Evolutionary conservation across 2,888 invertebrate genomes (phyloP).

Genomic region (Cerastoderma edule): DNA sequence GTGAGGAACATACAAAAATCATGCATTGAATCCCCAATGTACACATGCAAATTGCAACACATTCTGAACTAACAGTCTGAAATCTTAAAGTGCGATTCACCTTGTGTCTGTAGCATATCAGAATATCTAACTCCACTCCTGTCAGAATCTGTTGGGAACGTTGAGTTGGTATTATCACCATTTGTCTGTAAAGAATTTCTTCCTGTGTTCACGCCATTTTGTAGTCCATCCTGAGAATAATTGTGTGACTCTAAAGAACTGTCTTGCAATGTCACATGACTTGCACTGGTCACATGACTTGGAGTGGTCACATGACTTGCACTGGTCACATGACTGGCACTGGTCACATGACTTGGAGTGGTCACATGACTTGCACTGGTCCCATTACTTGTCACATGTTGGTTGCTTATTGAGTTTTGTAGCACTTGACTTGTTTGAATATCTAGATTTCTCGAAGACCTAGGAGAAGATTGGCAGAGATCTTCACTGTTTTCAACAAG

Average conservation of each 20-base stretch:
- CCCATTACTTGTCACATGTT: neutral
- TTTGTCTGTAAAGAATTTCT: neutral
- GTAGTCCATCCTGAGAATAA: no score
- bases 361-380: neutral
- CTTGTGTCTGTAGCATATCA: constrained; percentile 16
- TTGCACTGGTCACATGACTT: neutral
- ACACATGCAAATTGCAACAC: no score
- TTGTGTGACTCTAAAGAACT: neutral
- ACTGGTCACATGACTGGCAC: neutral
- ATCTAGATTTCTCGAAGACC: constrained; percentile 23
- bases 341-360: neutral
- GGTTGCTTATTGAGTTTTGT: constrained; percentile 1
- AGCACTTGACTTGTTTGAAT: neutral
- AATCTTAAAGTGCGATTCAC: constrained; percentile 19
- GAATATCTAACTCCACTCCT: constrained; percentile 32
- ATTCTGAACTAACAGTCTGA: constrained; percentile 33
- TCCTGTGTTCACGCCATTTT: no score
- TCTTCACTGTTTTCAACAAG: constrained; percentile 29
- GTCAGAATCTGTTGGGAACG: neutral
- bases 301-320: neutral
- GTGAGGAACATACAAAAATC: no score
- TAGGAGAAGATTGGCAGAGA: constrained; percentile 25
- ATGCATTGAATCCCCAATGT: no score
- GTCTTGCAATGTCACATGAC: neutral
- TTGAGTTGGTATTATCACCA: neutral